Conservation (phyloP, 2,113 vertebrate species). For the Hemiscyllium ocellatum region DNA sequence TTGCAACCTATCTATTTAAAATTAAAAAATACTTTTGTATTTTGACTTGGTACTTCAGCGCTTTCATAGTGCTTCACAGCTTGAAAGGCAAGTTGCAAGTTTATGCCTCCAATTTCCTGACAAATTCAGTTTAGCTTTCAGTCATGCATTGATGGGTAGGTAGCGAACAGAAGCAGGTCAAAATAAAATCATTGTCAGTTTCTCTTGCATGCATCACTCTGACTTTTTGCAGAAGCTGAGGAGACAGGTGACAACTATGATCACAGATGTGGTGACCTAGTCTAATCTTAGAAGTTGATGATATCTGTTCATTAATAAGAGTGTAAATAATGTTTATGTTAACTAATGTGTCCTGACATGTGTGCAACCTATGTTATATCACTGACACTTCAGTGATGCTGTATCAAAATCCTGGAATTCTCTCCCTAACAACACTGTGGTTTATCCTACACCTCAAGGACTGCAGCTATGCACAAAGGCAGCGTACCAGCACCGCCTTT, state of each 20-base stretch:
- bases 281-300: not conserved
- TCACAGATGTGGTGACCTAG: not conserved
- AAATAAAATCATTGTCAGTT: not conserved
- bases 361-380: not conserved
- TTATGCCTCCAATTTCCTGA: not conserved
- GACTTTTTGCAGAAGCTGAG: not conserved
- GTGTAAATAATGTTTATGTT: not conserved
- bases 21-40: not conserved
- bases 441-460: no score
- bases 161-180: not conserved
- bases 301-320: not conserved
- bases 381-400: no score
- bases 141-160: not conserved
- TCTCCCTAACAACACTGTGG: no score
- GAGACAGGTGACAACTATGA: not conserved
- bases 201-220: not conserved
- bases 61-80: not conserved
- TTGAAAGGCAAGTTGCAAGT: not conserved
- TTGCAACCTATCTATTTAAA: not conserved
- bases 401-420: no score
- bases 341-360: not conserved
- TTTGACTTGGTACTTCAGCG: not conserved
- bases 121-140: not conserved
- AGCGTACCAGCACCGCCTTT: no score
- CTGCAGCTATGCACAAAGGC: no score